These are phyloP conservation scores for Acrobasis repandana DNA, from an alignment of 2,888 invertebrate species.

Conservation along the genomic window DNA sequence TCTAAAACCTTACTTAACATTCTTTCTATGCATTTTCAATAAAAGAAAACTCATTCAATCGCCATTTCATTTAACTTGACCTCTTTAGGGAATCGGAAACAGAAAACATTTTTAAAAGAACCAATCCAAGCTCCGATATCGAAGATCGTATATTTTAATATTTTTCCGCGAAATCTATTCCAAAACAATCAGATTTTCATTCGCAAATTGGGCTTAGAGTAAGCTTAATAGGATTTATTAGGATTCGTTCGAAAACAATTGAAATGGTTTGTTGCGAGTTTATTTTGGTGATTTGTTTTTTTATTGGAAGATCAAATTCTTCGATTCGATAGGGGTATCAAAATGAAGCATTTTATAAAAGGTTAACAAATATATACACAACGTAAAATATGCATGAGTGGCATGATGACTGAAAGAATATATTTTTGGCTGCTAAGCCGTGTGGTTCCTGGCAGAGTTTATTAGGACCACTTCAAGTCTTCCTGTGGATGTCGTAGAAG, in stretches of 20 bases:
- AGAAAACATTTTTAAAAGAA: neutral
- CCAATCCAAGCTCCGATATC: neutral
- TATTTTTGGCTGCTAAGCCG: too few relatives aligned
- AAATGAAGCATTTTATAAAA: neutral
- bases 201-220: conserved; percentile 9
- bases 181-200: conserved; percentile 4
- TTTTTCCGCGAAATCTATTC: conserved; percentile 7
- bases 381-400: too few relatives aligned
- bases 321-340: neutral
- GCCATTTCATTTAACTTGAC: conserved; percentile 11
- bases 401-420: too few relatives aligned
- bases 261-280: neutral
- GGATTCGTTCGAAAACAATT: neutral
- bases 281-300: conserved; percentile 1
- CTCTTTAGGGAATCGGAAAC: neutral
- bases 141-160: neutral
- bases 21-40: neutral
- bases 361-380: too few relatives aligned
- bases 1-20: too few relatives aligned
- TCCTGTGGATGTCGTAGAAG: too few relatives aligned
- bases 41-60: neutral
- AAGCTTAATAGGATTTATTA: conserved; percentile 1
- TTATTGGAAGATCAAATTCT: neutral
- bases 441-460: too few relatives aligned
- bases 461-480: too few relatives aligned